Evolutionary conservation across 2,888 invertebrate genomes (phyloP), one percentile per base, ranked within the genome.

Genomic region (Ptycholaimellus sp.): DNA sequence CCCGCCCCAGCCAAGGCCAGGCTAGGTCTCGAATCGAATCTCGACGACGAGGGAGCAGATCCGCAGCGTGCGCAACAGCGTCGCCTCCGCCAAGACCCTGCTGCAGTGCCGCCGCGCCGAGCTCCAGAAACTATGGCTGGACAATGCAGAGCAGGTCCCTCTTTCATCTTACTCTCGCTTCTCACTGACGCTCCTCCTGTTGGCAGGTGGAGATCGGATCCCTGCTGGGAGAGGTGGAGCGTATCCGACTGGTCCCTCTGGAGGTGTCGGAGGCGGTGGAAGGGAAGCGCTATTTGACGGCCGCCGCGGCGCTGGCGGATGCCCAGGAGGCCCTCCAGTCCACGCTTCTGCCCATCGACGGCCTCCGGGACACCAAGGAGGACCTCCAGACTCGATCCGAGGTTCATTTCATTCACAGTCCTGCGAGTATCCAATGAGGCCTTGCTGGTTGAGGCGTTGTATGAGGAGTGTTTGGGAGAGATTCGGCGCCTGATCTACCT

Each of bases 101-200:
- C 63, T 96, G 42, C 74, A 81, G 42, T 78, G 87, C 59, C 72
- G 82, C 37, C 68, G 85, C 27, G 87, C 87, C 53, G 93, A 93
- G 58, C 64, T 96, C 41, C 74, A 79, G 51, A 74, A 82, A 46
- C 67, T 93, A 38, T 93, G 90, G 85, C 68, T 79, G 5, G 87
- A 90, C 59, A 81, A 83, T 1, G 71, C 90, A n/a, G 83, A 93
- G 53, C 85, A 90, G 54, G n/a, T n/a, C n/a, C n/a, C n/a, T n/a
- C n/a, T n/a, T n/a, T n/a, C n/a, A n/a, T n/a, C n/a, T n/a, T n/a
- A n/a, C n/a, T n/a, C n/a, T n/a, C n/a, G n/a, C n/a, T n/a, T n/a
- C n/a, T n/a, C n/a, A n/a, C n/a, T n/a, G n/a, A n/a, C n/a, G n/a
- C n/a, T n/a, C n/a, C n/a, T n/a, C n/a, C n/a, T n/a, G n/a, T n/a